phyloP scores from a whole-genome alignment of 2,888 invertebrate genomes.

The Tipula confusa region DNA sequence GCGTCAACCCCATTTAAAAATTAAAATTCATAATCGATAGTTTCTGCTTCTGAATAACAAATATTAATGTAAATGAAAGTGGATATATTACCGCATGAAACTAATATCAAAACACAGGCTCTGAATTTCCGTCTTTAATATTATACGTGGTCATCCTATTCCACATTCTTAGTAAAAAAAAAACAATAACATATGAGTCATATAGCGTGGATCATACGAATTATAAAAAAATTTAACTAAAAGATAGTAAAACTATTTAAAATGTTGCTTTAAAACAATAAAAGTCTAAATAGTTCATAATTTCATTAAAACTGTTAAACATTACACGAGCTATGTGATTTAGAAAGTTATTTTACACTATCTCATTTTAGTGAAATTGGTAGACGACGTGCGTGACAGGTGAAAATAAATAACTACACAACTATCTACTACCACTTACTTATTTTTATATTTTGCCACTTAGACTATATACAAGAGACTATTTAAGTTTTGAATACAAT shows the following conservation, averaged over 20 bases:
- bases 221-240: not conserved
- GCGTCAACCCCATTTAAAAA: not conserved
- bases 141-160: not conserved
- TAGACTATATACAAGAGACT: no score
- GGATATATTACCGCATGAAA: not conserved
- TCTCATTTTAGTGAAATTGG: not conserved
- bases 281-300: not conserved
- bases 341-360: not conserved
- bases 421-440: not conserved
- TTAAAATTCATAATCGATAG: not conserved
- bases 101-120: not conserved
- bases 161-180: not conserved
- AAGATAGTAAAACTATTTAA: not conserved
- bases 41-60: not conserved
- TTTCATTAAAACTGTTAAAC: not conserved
- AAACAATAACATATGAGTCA: slow-evolving; percentile 7
- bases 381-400: not conserved
- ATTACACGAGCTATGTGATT: not conserved
- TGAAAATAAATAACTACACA: not conserved
- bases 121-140: not conserved
- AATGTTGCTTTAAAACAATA: not conserved
- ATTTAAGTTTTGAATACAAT: no score
- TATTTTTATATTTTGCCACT: not conserved
- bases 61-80: not conserved
- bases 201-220: not conserved